phyloP scores from a whole-genome alignment of 2,797 vertebrate genomes.

The Dendrocincla tyrannina region DNA sequence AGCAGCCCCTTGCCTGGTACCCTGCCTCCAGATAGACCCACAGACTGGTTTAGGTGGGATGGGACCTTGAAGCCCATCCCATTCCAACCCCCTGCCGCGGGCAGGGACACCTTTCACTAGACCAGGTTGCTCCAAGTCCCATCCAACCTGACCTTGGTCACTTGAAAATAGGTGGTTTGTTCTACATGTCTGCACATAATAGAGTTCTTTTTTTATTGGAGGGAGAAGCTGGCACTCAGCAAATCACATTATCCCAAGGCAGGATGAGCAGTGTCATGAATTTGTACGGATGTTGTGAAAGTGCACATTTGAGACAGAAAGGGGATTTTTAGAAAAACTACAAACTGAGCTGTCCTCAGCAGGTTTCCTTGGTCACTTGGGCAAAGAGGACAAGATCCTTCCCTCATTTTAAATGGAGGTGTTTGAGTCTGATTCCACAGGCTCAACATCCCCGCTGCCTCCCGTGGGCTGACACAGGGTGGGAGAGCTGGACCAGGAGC shows the following conservation, averaged over 20 bases:
- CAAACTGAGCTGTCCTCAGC: background rate
- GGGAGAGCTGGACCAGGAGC: background rate
- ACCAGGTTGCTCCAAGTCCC: background rate
- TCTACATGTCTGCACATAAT: background rate
- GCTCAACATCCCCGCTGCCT: background rate
- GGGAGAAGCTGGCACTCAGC: background rate
- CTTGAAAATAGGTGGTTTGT: background rate
- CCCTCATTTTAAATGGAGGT: background rate
- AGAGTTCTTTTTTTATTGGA: background rate
- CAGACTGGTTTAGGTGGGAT: background rate
- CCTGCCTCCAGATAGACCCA: background rate
- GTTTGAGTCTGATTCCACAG: background rate
- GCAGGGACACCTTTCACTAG: background rate
- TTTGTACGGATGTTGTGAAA: background rate
- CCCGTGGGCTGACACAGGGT: background rate
- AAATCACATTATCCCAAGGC: background rate
- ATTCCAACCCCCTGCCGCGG: fast-evolving
- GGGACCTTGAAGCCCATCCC: background rate
- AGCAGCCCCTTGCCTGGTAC: background rate
- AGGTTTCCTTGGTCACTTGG: background rate
- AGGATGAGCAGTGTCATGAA: background rate
- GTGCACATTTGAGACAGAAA: background rate
- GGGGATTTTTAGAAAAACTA: background rate
- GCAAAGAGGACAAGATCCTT: background rate
- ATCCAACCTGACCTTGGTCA: fast-evolving